phyloP scores from a whole-genome alignment of 2,888 invertebrate genomes.

The Athetis lepigone region DNA sequence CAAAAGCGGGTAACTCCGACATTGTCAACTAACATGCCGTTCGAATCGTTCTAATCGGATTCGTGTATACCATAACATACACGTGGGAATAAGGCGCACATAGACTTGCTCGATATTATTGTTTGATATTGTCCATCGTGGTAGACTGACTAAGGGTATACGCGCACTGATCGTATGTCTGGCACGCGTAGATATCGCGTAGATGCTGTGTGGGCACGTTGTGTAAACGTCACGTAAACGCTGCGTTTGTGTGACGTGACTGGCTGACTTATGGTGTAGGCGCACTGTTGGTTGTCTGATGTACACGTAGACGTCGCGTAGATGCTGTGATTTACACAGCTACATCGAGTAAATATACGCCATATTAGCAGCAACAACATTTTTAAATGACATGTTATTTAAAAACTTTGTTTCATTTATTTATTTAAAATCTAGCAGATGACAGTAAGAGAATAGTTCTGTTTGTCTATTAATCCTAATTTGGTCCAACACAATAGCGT shows the following conservation, averaged over 20 bases:
- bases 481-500: too few relatives aligned
- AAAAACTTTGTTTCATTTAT: too few relatives aligned
- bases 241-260: not conserved
- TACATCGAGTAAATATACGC: too few relatives aligned
- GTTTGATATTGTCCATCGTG: slow-evolving; percentile 23
- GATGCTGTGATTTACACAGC: too few relatives aligned
- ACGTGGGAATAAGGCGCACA: slow-evolving; percentile 38
- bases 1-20: slow-evolving; percentile 57
- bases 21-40: slow-evolving; percentile 57
- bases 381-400: too few relatives aligned
- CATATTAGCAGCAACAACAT: too few relatives aligned
- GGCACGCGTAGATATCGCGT: not conserved
- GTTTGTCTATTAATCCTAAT: too few relatives aligned
- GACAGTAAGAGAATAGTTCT: too few relatives aligned
- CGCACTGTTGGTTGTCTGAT: too few relatives aligned
- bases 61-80: slow-evolving; percentile 57
- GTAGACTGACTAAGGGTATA: slow-evolving; percentile 21
- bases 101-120: slow-evolving; percentile 42
- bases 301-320: too few relatives aligned
- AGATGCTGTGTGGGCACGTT: not conserved
- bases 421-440: too few relatives aligned
- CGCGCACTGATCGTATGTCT: slow-evolving; percentile 1
- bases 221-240: not conserved
- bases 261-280: too few relatives aligned
- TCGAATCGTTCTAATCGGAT: slow-evolving; percentile 61